Evolutionary conservation across 2,797 vertebrate genomes (phyloP).

Genomic region (Meda fulgida): DNA sequence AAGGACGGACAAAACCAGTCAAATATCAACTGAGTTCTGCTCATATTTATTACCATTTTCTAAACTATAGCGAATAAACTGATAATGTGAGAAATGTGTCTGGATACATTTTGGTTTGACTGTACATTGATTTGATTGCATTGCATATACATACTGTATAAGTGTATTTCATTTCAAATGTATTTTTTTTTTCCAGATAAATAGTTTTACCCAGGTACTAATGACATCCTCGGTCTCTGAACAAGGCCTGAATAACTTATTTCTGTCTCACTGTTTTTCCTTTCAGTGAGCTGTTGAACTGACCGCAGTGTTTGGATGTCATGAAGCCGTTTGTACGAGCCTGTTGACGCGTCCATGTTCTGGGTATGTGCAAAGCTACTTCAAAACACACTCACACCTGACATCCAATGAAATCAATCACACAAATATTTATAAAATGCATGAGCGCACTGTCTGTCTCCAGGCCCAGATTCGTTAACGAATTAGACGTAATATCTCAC

Average conservation of each 20-base stretch:
- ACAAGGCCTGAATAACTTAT: background rate
- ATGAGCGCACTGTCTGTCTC: slow-evolving; percentile 42
- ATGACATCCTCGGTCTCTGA: background rate
- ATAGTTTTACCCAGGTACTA: background rate
- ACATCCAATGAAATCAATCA: slow-evolving; percentile 57
- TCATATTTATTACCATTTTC: too few relatives aligned
- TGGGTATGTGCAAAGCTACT: slow-evolving; percentile 60
- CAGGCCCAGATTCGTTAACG: slow-evolving; percentile 43
- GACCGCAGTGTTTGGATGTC: slow-evolving; percentile 33
- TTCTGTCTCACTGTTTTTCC: background rate
- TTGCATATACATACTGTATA: too few relatives aligned
- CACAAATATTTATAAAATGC: slow-evolving; percentile 60
- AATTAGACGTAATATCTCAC: slow-evolving; percentile 58
- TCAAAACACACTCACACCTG: slow-evolving; percentile 63
- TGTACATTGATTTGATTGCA: too few relatives aligned
- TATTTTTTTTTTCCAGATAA: background rate
- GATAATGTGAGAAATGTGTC: too few relatives aligned
- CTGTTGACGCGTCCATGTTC: slow-evolving; percentile 52
- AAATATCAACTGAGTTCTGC: too few relatives aligned
- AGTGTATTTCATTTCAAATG: too few relatives aligned
- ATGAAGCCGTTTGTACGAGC: slow-evolving; percentile 58
- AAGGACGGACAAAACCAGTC: too few relatives aligned
- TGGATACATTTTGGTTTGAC: too few relatives aligned
- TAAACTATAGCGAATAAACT: too few relatives aligned
- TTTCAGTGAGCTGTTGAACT: background rate